Conservation (phyloP, 2,888 invertebrate genomes). For the Drosophila quinaria region DNA sequence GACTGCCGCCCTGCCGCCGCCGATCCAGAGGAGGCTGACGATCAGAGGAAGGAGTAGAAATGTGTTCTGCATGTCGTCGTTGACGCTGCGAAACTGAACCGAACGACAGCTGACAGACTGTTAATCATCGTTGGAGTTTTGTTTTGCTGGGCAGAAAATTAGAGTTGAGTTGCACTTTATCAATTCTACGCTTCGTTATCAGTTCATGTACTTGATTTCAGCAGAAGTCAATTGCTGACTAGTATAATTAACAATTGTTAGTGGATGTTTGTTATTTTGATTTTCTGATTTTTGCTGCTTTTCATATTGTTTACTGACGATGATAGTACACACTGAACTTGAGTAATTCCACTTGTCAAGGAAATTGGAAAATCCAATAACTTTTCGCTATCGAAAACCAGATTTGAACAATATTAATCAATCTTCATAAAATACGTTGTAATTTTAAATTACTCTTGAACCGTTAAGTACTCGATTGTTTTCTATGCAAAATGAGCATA, state of each 20-base stretch:
- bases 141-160: constrained; percentile 33
- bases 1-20: constrained; percentile 12
- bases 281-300: constrained; percentile 46
- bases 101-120: constrained; percentile 32
- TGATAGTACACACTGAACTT: constrained; percentile 59
- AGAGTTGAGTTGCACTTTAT: constrained; percentile 46
- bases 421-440: not conserved
- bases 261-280: constrained; percentile 32
- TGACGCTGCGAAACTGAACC: constrained; percentile 63
- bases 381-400: not conserved
- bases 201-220: constrained; percentile 45
- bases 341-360: not conserved
- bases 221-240: constrained; percentile 40
- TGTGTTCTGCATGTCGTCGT: constrained; percentile 52
- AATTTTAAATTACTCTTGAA: not conserved
- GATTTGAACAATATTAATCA: not conserved
- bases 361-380: constrained; percentile 21
- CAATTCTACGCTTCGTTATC: constrained; percentile 58
- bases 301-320: constrained; percentile 30
- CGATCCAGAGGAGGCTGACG: constrained; percentile 16
- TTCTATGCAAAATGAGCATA: too few relatives aligned
- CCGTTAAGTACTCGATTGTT: constrained; percentile 9
- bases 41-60: constrained; percentile 20
- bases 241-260: constrained; percentile 64
- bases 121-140: constrained; percentile 35